These are phyloP conservation scores for Aphelocoma coerulescens DNA, from an alignment of 2,113 vertebrate species.

Conservation along the genomic window DNA sequence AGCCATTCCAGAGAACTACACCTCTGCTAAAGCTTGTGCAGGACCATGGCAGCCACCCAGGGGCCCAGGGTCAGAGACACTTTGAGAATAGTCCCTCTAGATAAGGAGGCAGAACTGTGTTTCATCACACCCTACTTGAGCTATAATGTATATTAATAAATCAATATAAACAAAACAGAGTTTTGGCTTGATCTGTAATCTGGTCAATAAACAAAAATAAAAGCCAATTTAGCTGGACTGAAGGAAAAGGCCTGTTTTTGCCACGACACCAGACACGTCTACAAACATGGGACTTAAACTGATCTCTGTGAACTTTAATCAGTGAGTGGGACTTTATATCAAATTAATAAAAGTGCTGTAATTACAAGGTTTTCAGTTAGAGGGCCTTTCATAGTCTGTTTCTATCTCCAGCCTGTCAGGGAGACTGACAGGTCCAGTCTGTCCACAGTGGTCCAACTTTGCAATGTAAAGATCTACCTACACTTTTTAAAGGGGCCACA, in stretches of 20 bases:
- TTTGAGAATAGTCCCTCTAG: background rate
- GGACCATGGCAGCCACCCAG: fast-evolving
- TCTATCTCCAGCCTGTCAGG: background rate
- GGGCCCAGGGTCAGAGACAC: background rate
- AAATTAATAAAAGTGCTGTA: background rate
- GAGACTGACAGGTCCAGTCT: background rate
- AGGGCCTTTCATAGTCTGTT: background rate
- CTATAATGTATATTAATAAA: background rate
- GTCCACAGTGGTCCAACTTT: background rate
- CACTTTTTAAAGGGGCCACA: background rate
- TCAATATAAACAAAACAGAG: background rate
- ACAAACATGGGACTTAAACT: background rate
- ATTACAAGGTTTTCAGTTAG: background rate
- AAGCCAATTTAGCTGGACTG: background rate
- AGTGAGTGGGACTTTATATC: background rate
- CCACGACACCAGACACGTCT: background rate
- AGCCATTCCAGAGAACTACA: background rate
- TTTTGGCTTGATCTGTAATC: background rate
- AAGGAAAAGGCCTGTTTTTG: background rate
- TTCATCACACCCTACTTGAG: background rate
- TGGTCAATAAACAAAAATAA: background rate
- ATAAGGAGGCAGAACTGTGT: background rate
- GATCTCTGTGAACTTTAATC: background rate
- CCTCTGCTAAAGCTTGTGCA: no score
- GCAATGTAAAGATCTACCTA: background rate